These are phyloP conservation scores for Catostylus mosaicus DNA, from an alignment of 30 jellyfish, hydroid and myxozoan genomes.

Conservation along the genomic window DNA sequence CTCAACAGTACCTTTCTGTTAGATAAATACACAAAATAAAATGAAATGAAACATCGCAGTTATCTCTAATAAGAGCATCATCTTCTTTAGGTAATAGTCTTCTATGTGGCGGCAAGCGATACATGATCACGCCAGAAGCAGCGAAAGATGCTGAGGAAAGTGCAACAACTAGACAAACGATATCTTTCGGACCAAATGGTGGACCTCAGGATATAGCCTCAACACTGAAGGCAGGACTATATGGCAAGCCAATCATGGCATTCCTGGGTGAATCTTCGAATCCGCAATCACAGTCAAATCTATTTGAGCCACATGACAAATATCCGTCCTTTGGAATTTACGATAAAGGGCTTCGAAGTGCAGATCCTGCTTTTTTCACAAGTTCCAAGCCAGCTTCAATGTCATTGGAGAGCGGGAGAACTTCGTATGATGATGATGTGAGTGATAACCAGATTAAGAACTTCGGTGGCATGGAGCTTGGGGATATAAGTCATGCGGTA, in stretches of 20 bases:
- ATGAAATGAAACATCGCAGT: not conserved
- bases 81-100: constrained; percentile 24
- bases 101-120: constrained; percentile 55
- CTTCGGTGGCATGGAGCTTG: constrained; percentile 39
- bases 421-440: not conserved
- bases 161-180: constrained; percentile 35
- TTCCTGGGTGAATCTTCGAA: constrained; percentile 30
- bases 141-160: constrained; percentile 54
- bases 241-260: constrained; percentile 67
- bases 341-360: constrained; percentile 49
- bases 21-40: too few species aligned
- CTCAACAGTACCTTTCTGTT: too few species aligned
- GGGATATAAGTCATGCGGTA: constrained; percentile 41
- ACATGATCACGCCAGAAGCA: constrained; percentile 64
- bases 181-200: constrained; percentile 37
- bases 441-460: not conserved
- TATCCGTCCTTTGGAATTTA: constrained; percentile 53
- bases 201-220: constrained; percentile 31
- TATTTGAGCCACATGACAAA: constrained; percentile 50
- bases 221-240: constrained; percentile 31
- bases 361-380: constrained; percentile 16
- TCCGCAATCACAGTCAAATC: not conserved
- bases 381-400: constrained; percentile 26
- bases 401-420: constrained; percentile 1
- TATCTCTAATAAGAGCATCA: not conserved